Evolutionary conservation across 1,140 invertebrate genomes (phyloP).

Genomic region (Idris sp.): DNA sequence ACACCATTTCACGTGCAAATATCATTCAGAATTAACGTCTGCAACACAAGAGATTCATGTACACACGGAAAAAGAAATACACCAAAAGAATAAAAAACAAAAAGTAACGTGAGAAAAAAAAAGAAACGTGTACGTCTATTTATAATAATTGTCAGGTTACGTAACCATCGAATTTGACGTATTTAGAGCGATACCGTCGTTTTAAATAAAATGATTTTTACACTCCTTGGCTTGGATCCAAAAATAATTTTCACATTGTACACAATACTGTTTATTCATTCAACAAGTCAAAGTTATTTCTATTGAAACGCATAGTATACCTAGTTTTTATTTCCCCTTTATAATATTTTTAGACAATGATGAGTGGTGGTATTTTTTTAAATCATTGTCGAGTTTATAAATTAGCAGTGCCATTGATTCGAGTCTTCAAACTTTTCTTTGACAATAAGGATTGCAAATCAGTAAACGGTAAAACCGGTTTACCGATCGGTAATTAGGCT

Average conservation of each 20-base stretch:
- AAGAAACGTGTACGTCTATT: conserved; percentile 26
- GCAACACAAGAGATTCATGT: too few relatives aligned
- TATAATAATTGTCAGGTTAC: conserved; percentile 41
- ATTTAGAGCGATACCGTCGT: conserved; percentile 40
- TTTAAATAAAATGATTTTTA: conserved; percentile 56
- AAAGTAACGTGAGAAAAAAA: conserved; percentile 3
- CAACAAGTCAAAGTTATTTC: conserved; percentile 56
- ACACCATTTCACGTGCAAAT: conserved; percentile 4
- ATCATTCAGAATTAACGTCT: conserved; percentile 24
- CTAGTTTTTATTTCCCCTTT: conserved; percentile 49
- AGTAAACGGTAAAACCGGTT: too few relatives aligned
- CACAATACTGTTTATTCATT: conserved; percentile 57
- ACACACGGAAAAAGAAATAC: too few relatives aligned
- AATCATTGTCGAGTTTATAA: too few relatives aligned
- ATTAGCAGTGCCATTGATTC: too few relatives aligned
- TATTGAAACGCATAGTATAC: conserved; percentile 50
- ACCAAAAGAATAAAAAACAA: conserved; percentile 2
- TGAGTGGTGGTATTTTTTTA: conserved; percentile 19
- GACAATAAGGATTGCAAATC: too few relatives aligned
- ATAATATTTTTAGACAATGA: conserved; percentile 42
- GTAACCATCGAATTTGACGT: conserved; percentile 45
- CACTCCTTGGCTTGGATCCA: conserved; percentile 32
- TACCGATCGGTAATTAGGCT: too few relatives aligned
- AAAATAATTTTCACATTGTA: conserved; percentile 57
- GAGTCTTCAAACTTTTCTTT: too few relatives aligned